A percentile compares a stretch with the other conserved stretches of the same genome.
Evolutionary conservation across 2,797 vertebrate genomes (phyloP).

Genomic region (Mus spretus): DNA sequence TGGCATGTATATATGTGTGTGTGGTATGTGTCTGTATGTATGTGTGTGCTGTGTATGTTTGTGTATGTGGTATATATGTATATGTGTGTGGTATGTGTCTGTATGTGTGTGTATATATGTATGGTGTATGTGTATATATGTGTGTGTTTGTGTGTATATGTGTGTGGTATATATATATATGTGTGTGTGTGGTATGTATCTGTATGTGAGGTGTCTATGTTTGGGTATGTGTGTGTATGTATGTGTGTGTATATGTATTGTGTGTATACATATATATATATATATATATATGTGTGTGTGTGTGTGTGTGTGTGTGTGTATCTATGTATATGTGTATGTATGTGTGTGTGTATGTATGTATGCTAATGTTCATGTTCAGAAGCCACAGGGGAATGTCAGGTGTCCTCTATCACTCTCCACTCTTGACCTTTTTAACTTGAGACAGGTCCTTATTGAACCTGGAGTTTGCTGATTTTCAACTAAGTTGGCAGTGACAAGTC

Average conservation of each 20-base stretch:
- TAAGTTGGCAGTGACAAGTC: background rate
- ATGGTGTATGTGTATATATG: rapidly evolving
- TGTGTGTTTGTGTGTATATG: too few relatives aligned
- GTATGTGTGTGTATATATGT: background rate
- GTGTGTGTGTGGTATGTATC: background rate
- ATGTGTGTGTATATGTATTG: background rate
- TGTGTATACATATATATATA: rapidly evolving
- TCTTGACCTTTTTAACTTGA: too few relatives aligned
- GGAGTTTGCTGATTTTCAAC: background rate
- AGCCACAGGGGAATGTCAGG: background rate
- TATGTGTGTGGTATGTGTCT: background rate
- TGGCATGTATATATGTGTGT: too few relatives aligned
- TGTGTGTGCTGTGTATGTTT: background rate
- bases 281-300: background rate
- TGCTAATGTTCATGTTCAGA: background rate
- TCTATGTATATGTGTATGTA: background rate
- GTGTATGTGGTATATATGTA: too few relatives aligned
- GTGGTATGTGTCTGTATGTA: too few relatives aligned
- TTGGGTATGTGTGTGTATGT: background rate
- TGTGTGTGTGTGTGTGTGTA: background rate
- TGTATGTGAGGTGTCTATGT: background rate
- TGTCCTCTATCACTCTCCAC: background rate
- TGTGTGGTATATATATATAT: background rate
- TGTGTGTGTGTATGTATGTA: background rate
- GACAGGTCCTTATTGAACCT: background rate